A percentile compares a stretch with the other conserved stretches of the same genome.
phyloP scores from a whole-genome alignment of 2,888 invertebrate genomes.

The Protodeltote pygarga region DNA sequence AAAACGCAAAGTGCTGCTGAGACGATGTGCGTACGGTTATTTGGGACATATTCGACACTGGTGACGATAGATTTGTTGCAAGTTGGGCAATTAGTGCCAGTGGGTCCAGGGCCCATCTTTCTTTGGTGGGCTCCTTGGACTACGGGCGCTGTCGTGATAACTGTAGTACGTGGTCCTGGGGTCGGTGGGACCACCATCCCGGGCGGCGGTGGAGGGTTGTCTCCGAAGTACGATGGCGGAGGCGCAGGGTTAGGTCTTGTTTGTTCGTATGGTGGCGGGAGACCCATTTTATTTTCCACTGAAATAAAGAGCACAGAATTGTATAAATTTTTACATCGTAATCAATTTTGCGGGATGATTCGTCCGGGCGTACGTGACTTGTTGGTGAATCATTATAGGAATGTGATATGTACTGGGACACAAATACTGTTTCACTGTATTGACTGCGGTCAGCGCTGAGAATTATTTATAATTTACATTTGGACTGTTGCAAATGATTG shows the following conservation, averaged over 20 bases:
- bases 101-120: conserved; percentile 77
- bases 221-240: conserved; percentile 80
- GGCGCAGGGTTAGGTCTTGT: conserved; percentile 72
- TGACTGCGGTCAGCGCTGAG: too few species aligned
- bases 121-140: conserved; percentile 39
- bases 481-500: too few species aligned
- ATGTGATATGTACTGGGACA: too few species aligned
- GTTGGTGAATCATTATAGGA: not conserved
- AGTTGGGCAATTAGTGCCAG: conserved; percentile 73
- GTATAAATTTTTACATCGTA: conserved; percentile 1
- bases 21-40: conserved; percentile 79
- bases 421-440: too few species aligned
- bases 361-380: not conserved
- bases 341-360: conserved; percentile 11
- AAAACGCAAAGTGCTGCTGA: conserved; percentile 80
- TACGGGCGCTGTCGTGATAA: conserved; percentile 63
- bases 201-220: conserved; percentile 73
- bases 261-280: conserved; percentile 79
- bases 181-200: conserved; percentile 62
- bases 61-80: conserved; percentile 79
- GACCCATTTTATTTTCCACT: conserved; percentile 85
- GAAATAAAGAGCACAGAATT: conserved; percentile 47
- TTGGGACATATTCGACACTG: conserved; percentile 77
- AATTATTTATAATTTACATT: too few species aligned
- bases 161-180: conserved; percentile 69